Percentiles rank a stretch among this genome's conserved stretches.
Evolutionary conservation across 2,113 vertebrate species (phyloP).

Genomic region (Tragelaphus scriptus): DNA sequence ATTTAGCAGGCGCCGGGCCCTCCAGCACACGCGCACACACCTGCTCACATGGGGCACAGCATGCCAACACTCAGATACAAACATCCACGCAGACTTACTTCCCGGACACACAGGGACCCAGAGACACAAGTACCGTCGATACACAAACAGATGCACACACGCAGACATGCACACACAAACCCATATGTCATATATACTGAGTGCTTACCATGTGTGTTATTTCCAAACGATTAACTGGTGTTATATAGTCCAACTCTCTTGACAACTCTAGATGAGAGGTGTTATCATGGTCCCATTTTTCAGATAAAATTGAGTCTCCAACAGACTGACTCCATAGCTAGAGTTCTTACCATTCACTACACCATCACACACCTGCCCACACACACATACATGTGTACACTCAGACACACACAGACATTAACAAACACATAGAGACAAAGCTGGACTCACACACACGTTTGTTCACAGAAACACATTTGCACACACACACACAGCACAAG

Average conservation of each 20-base stretch:
- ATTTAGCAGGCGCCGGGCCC: constrained; percentile 61
- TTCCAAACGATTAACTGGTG: not conserved
- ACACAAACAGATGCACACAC: not conserved
- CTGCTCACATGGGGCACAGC: not conserved
- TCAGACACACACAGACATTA: not conserved
- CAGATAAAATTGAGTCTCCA: not conserved
- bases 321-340: not conserved
- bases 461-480: not conserved
- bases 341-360: not conserved
- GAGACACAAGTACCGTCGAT: not conserved
- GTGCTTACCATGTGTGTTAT: not conserved
- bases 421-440: not conserved
- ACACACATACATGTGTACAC: not conserved
- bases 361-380: not conserved
- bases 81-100: not conserved
- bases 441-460: not conserved
- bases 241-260: not conserved
- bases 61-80: not conserved
- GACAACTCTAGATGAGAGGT: not conserved
- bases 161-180: not conserved
- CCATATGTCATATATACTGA: not conserved
- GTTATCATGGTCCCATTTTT: not conserved
- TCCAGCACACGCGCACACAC: constrained; percentile 9
- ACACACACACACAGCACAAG: not conserved
- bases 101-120: not conserved